A percentile compares a stretch with the other conserved stretches of the same genome.
Evolutionary conservation across 2,888 invertebrate species (phyloP).

Genomic region (Callyntrura sp.): DNA sequence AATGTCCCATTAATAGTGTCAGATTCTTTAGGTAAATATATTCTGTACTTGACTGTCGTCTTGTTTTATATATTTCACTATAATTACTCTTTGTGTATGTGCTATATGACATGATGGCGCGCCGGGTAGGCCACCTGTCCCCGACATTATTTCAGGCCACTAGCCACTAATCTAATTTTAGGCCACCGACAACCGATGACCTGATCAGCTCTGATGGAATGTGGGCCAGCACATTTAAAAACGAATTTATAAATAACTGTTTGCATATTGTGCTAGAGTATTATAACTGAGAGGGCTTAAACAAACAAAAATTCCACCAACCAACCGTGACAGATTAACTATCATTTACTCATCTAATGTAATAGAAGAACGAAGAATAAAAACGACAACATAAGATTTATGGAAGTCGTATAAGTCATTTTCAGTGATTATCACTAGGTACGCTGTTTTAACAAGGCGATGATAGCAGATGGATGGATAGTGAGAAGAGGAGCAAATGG

Average conservation of each 20-base stretch:
- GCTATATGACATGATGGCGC: too few species aligned
- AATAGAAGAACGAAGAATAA: not conserved
- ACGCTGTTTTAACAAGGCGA: constrained; percentile 15
- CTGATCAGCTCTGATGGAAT: too few species aligned
- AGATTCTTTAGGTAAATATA: not conserved
- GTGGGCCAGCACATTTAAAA: too few species aligned
- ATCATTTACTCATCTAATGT: not conserved
- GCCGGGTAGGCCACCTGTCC: too few species aligned
- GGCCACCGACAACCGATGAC: too few species aligned
- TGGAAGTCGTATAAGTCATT: constrained; percentile 36
- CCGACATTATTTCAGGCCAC: too few species aligned
- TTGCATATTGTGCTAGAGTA: too few species aligned
- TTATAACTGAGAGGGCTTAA: not conserved
- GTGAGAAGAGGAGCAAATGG: not conserved
- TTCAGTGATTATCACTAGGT: not conserved
- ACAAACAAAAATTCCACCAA: not conserved
- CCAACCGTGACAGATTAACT: not conserved
- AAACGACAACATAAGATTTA: constrained; percentile 7
- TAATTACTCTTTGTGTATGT: not conserved
- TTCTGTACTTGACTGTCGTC: too few species aligned
- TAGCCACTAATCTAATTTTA: too few species aligned
- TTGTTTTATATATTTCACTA: not conserved
- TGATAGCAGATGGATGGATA: not conserved
- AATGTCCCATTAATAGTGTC: not conserved
- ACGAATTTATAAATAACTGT: too few species aligned